These are phyloP conservation scores for Carterocephalus palaemon DNA, from an alignment of 2,888 invertebrate species.

Conservation along the genomic window DNA sequence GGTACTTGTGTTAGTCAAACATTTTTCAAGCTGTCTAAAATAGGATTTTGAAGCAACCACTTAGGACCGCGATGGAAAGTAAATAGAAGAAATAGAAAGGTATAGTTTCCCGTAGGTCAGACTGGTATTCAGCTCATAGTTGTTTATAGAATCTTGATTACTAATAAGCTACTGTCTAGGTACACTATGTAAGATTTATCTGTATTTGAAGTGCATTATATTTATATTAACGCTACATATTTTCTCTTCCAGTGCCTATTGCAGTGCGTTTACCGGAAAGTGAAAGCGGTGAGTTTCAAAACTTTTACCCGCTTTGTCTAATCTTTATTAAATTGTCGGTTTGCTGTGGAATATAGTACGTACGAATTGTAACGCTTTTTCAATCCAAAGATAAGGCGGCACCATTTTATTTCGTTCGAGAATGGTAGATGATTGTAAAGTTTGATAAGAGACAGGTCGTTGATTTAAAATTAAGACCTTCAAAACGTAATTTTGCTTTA, in stretches of 20 bases:
- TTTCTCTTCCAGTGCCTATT: constrained; percentile 83
- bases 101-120: too few relatives aligned
- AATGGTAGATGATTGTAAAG: constrained; percentile 5
- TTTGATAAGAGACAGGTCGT: constrained; percentile 2
- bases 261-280: constrained; percentile 88
- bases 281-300: constrained; percentile 84
- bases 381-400: constrained; percentile 31
- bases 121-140: too few relatives aligned
- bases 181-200: too few relatives aligned
- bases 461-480: too few relatives aligned
- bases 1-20: too few relatives aligned
- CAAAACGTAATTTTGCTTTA: too few relatives aligned
- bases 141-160: not conserved
- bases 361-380: constrained; percentile 26
- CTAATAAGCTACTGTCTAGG: too few relatives aligned
- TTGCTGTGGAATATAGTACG: constrained; percentile 8
- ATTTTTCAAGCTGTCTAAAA: too few relatives aligned
- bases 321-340: constrained; percentile 23
- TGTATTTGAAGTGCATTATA: too few relatives aligned
- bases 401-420: constrained; percentile 27
- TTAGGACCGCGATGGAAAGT: too few relatives aligned
- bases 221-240: not conserved
- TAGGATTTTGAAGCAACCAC: too few relatives aligned
- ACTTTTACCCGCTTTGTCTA: constrained; percentile 28
- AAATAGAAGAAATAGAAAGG: too few relatives aligned